Evolutionary conservation across 1,140 invertebrate species (phyloP).

Genomic region (Paralvinella palmiformis): DNA sequence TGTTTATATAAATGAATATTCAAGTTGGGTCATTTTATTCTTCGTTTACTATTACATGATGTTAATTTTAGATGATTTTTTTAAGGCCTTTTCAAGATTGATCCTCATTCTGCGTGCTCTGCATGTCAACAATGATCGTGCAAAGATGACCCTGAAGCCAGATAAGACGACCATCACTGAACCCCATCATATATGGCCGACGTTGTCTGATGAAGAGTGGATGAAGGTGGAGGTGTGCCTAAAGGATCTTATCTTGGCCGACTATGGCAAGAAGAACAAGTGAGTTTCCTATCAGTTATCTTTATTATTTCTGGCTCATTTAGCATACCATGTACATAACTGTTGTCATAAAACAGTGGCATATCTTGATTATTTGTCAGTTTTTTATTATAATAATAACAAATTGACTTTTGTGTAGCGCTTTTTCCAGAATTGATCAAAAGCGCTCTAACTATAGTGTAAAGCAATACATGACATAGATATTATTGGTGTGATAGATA

Average conservation of each 20-base stretch:
- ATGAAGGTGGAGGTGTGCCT: conserved; percentile 94
- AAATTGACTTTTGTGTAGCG: no score
- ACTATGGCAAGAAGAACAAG: conserved; percentile 99
- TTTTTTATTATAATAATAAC: no score
- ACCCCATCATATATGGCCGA: conserved; percentile 99
- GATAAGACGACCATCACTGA: conserved; percentile 99
- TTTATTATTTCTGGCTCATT: no score
- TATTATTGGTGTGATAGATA: no score
- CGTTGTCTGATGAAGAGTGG: conserved; percentile 96
- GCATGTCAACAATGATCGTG: conserved; percentile 98
- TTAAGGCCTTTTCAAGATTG: conserved; percentile 86
- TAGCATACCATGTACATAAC: no score
- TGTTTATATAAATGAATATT: no score
- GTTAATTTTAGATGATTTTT: conserved; percentile 23
- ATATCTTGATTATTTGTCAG: no score
- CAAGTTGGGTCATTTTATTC: background rate
- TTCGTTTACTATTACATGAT: background rate
- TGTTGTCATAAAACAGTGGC: no score
- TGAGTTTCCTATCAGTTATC: no score
- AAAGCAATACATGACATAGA: background rate
- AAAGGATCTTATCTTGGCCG: conserved; percentile 96
- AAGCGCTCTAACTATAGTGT: no score
- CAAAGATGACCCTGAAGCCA: conserved; percentile 96
- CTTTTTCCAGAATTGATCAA: no score
- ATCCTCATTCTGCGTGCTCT: conserved; percentile 94